phyloP scores from a whole-genome alignment of 1,140 invertebrate genomes.

The Spodoptera frugiperda region DNA sequence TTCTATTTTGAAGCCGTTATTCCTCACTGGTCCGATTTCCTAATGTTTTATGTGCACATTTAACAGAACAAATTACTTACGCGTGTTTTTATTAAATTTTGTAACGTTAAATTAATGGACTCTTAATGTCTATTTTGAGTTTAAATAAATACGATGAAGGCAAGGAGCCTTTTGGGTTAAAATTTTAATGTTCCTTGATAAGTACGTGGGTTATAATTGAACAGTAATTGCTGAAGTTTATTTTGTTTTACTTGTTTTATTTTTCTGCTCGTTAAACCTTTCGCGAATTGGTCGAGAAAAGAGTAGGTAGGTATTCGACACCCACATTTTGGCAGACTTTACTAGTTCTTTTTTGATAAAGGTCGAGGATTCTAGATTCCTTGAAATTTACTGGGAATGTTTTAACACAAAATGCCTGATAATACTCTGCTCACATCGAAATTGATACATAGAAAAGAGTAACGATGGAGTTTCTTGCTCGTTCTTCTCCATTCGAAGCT shows the following conservation, averaged over 20 bases:
- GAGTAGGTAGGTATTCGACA: no score
- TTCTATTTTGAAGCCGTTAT: constrained; percentile 47
- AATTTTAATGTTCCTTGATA: constrained; percentile 3
- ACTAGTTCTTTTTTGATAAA: no score
- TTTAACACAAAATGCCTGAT: no score
- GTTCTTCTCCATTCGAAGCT: no score
- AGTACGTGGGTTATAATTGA: constrained; percentile 13
- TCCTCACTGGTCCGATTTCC: constrained; percentile 27
- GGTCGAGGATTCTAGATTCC: no score
- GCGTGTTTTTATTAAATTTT: constrained; percentile 39
- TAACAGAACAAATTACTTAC: constrained; percentile 19
- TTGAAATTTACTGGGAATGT: no score
- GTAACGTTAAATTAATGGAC: constrained; percentile 35
- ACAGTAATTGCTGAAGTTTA: constrained; percentile 13
- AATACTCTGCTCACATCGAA: no score
- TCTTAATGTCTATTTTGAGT: constrained; percentile 37
- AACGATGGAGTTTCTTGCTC: no score
- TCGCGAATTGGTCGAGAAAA: no score
- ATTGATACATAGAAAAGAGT: no score
- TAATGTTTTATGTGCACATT: constrained; percentile 49
- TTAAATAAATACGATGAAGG: constrained; percentile 19
- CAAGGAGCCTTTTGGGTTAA: not conserved
- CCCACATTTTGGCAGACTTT: no score
- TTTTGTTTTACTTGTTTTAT: not conserved
- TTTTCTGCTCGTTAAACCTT: no score